Percentiles rank a stretch among this genome's conserved stretches.
These are phyloP conservation scores for Drosophila prostipennis DNA, from an alignment of 2,888 invertebrate genomes.

Conservation along the genomic window DNA sequence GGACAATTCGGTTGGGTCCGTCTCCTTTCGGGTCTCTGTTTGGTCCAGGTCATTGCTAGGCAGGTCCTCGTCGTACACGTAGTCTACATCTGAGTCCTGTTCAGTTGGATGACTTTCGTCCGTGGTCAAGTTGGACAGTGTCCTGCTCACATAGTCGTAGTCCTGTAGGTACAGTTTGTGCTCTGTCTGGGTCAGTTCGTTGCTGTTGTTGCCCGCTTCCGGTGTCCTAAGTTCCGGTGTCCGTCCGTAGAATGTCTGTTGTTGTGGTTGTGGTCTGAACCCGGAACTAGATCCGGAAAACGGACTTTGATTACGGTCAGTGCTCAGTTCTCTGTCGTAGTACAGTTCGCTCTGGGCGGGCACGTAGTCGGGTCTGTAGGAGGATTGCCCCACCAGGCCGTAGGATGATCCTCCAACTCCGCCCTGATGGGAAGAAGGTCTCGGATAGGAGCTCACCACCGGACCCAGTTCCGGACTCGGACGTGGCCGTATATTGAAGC, in stretches of 20 bases:
- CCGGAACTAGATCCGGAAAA: conserved; percentile 59
- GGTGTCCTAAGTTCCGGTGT: conserved; percentile 53
- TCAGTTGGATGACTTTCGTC: conserved; percentile 28
- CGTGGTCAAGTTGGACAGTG: conserved; percentile 51
- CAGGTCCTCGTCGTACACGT: conserved; percentile 66
- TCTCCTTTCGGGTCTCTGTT: conserved; percentile 33
- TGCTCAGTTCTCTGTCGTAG: conserved; percentile 67
- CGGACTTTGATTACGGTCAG: conserved; percentile 56
- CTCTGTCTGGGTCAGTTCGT: conserved; percentile 42
- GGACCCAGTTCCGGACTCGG: conserved; percentile 70
- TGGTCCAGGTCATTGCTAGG: conserved; percentile 58
- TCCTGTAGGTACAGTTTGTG: conserved; percentile 69
- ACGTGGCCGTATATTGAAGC: conserved; percentile 81
- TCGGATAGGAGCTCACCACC: conserved; percentile 48
- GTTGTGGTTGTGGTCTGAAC: conserved; percentile 44
- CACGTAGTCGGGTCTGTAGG: conserved; percentile 58
- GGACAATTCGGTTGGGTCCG: conserved; percentile 17
- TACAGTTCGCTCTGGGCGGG: conserved; percentile 59
- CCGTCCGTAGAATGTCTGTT: conserved; percentile 55
- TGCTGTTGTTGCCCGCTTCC: conserved; percentile 30
- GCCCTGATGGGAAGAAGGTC: conserved; percentile 51
- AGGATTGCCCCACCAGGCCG: conserved; percentile 52
- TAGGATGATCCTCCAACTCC: conserved; percentile 35
- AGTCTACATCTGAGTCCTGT: conserved; percentile 35
- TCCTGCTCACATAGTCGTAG: conserved; percentile 68